Evolutionary conservation across 2,113 vertebrate species (phyloP).

Genomic region (Manacus vitellinus): DNA sequence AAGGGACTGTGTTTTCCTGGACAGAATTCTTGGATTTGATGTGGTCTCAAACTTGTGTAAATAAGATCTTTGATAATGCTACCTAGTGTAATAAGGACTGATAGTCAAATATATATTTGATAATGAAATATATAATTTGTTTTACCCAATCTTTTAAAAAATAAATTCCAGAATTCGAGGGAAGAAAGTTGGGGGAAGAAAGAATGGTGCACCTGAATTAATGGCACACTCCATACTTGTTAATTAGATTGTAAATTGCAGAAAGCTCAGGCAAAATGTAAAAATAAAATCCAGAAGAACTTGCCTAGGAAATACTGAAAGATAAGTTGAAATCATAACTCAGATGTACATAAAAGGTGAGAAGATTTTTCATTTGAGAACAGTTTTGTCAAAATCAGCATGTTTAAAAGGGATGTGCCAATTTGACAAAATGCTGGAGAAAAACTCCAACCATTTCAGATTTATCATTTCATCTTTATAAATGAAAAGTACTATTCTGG

Average conservation of each 20-base stretch:
- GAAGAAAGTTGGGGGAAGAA: background rate
- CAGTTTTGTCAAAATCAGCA: background rate
- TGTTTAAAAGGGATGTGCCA: background rate
- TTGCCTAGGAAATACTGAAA: background rate
- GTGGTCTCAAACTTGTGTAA: background rate
- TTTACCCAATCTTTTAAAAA: background rate
- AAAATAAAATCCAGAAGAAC: background rate
- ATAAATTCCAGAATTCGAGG: background rate
- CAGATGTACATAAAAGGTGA: background rate
- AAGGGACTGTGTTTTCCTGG: background rate
- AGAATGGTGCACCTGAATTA: background rate
- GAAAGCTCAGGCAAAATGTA: background rate
- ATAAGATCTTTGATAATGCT: background rate
- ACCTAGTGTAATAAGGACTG: background rate
- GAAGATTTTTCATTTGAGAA: background rate
- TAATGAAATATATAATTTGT: background rate
- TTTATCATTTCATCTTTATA: background rate
- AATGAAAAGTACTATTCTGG: background rate
- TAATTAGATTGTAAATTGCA: background rate
- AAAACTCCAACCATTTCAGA: background rate
- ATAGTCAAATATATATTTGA: background rate
- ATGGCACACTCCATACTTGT: background rate
- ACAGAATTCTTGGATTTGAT: background rate
- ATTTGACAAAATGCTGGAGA: background rate
- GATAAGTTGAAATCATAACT: background rate